Evolutionary conservation across 2,888 invertebrate species (phyloP).

Genomic region (Drosophila multiciliata): DNA sequence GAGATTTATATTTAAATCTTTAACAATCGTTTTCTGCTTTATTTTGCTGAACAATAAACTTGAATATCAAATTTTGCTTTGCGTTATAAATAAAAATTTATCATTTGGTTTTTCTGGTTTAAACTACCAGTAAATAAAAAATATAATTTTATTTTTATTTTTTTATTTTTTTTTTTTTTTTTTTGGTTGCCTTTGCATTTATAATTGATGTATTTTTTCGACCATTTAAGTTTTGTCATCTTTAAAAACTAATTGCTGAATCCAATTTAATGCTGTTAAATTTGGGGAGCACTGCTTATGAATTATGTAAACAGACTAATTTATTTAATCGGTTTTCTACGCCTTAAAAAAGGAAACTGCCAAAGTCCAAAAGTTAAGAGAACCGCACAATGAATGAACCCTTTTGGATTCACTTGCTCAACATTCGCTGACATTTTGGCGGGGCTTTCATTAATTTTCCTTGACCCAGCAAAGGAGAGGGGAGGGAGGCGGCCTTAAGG

Average conservation of each 20-base stretch:
- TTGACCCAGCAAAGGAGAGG: not conserved
- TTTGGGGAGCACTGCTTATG: conserved; percentile 1
- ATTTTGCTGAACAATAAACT: not conserved
- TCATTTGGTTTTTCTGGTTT: not conserved
- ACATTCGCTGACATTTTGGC: conserved; percentile 41
- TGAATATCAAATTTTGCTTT: not conserved
- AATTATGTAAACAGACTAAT: conserved; percentile 33
- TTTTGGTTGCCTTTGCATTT: not conserved
- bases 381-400: conserved; percentile 24
- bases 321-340: conserved; percentile 28
- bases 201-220: not conserved
- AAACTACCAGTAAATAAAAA: not conserved
- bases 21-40: not conserved
- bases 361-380: conserved; percentile 36
- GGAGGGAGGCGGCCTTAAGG: not conserved
- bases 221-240: not conserved
- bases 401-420: conserved; percentile 9
- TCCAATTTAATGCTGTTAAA: conserved; percentile 2
- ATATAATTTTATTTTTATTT: not conserved
- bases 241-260: conserved; percentile 18
- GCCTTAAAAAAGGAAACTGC: conserved; percentile 12
- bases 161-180: too few relatives aligned
- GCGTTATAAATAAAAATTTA: not conserved
- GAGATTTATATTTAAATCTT: conserved; percentile 3
- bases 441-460: conserved; percentile 31